Percentiles rank a stretch among this genome's conserved stretches.
These are phyloP conservation scores for Hybognathus amarus DNA, from an alignment of 2,797 vertebrate genomes.

Conservation along the genomic window DNA sequence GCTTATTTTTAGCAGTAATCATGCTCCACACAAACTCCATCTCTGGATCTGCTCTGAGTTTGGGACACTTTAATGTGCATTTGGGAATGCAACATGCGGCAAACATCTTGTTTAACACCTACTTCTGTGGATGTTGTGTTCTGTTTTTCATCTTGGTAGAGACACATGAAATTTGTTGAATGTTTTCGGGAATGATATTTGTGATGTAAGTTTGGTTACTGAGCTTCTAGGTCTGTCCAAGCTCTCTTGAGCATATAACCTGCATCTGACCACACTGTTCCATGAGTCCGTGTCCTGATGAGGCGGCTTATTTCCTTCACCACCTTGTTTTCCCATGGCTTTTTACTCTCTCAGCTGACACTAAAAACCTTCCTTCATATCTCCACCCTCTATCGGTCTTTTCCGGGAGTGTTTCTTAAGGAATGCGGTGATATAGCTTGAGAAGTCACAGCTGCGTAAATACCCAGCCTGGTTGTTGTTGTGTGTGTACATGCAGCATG, in stretches of 20 bases:
- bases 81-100: neutral
- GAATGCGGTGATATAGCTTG: neutral
- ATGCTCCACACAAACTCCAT: neutral
- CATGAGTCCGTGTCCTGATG: constrained; percentile 12
- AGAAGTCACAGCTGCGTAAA: neutral
- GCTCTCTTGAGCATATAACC: constrained; percentile 15
- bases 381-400: neutral
- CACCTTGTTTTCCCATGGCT: neutral
- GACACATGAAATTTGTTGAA: neutral
- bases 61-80: no score
- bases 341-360: constrained; percentile 47
- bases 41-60: no score
- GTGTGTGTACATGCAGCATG: neutral
- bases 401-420: neutral
- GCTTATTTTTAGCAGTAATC: neutral
- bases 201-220: neutral
- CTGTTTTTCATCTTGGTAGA: neutral
- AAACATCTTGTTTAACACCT: neutral
- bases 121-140: neutral
- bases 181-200: constrained; percentile 2
- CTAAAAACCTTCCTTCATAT: constrained; percentile 67
- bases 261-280: constrained; percentile 14
- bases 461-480: neutral
- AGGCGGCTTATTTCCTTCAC: constrained; percentile 10
- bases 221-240: neutral